These are phyloP conservation scores for Platygyra sinensis DNA, from an alignment of 64 coral and sea anemone genomes.

Conservation along the genomic window DNA sequence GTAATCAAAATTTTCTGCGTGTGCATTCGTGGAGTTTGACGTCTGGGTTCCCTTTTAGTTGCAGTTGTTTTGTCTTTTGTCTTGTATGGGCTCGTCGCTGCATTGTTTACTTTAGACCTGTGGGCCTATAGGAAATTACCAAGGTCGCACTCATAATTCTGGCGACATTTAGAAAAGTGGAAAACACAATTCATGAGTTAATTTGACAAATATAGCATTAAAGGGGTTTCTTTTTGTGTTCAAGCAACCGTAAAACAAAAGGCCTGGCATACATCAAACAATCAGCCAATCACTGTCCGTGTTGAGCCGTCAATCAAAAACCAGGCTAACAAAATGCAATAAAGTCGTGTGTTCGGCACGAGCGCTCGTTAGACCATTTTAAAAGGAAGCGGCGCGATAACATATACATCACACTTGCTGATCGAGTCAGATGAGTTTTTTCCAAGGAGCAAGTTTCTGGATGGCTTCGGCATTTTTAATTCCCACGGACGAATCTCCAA, in stretches of 20 bases:
- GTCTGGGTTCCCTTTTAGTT: not conserved
- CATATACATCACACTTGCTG: too few relatives aligned
- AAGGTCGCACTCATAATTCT: not conserved
- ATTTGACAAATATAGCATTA: slow-evolving; percentile 26
- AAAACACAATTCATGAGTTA: slow-evolving; percentile 15
- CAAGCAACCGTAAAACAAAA: not conserved
- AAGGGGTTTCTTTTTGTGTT: not conserved
- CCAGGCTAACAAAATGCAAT: not conserved
- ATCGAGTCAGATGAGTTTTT: slow-evolving; percentile 27
- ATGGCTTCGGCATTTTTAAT: slow-evolving; percentile 1
- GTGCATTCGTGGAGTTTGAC: too few relatives aligned
- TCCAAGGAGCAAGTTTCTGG: not conserved
- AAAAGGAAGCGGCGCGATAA: not conserved
- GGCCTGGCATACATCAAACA: not conserved
- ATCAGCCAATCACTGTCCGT: slow-evolving; percentile 1
- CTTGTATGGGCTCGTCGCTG: not conserved
- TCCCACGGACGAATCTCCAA: slow-evolving; percentile 1
- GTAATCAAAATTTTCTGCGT: not conserved
- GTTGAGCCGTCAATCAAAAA: slow-evolving; percentile 2
- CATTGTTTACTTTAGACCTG: not conserved
- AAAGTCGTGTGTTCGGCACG: slow-evolving; percentile 14
- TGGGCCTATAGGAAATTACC: not conserved
- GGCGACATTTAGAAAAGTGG: not conserved
- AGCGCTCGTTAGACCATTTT: not conserved
- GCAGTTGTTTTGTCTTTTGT: not conserved